These are phyloP conservation scores for Prunella fulvescens DNA, from an alignment of 2,113 vertebrate species.

Conservation along the genomic window DNA sequence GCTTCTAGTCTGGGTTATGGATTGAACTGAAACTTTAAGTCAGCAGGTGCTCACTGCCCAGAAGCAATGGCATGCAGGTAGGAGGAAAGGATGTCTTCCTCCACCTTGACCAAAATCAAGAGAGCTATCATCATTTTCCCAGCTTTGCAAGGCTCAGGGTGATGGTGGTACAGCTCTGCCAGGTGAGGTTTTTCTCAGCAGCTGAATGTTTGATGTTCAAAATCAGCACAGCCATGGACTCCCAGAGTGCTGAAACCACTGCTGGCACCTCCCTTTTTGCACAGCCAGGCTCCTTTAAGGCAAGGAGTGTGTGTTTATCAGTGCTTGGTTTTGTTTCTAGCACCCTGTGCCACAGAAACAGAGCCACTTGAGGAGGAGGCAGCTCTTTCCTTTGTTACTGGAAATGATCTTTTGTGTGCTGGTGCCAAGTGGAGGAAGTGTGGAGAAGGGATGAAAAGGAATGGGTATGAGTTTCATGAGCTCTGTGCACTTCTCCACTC, in stretches of 20 bases:
- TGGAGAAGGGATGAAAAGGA: background rate
- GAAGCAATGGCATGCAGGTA: background rate
- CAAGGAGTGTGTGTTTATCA: background rate
- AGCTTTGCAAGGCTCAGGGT: background rate
- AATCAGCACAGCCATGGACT: background rate
- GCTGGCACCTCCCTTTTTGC: background rate
- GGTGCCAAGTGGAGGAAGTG: background rate
- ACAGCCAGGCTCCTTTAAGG: background rate
- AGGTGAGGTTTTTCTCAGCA: background rate
- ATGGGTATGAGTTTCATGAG: background rate
- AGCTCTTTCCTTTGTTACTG: background rate
- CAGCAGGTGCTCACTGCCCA: background rate
- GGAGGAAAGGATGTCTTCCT: background rate
- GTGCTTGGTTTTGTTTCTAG: background rate
- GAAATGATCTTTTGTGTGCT: background rate
- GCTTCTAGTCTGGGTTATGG: background rate
- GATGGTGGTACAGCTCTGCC: background rate
- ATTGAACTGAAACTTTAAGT: background rate
- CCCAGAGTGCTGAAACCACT: background rate
- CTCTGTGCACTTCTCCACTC: background rate
- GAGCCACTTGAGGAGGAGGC: background rate
- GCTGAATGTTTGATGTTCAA: background rate
- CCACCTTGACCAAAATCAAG: background rate
- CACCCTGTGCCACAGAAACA: background rate
- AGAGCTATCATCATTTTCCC: background rate